Conservation (phyloP, 1,140 invertebrate species). For the Metopolophium dirhodum region DNA sequence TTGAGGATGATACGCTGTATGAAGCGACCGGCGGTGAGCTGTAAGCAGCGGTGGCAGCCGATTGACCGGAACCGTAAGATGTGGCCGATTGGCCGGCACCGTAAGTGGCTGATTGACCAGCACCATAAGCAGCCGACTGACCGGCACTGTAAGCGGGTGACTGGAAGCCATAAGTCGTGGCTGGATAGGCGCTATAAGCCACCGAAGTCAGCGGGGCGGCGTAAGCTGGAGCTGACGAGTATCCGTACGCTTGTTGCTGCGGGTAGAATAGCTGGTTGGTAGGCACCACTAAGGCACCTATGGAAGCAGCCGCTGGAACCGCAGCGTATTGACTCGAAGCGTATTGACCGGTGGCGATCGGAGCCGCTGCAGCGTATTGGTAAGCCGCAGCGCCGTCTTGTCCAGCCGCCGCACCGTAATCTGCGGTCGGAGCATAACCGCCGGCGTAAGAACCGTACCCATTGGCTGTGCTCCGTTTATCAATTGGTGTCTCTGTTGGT, state of each 20-base stretch:
- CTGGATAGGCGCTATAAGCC: background rate
- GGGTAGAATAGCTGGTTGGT: slow-evolving; percentile 30
- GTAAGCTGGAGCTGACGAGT: background rate
- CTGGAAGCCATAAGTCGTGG: background rate
- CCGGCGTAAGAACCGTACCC: background rate
- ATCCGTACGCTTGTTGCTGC: slow-evolving; percentile 14
- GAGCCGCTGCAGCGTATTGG: slow-evolving; percentile 19
- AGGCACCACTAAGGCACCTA: background rate
- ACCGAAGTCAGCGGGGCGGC: background rate
- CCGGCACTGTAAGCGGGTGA: background rate
- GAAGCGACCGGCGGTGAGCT: background rate
- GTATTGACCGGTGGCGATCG: background rate
- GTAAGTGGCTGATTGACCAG: background rate
- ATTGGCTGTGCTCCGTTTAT: background rate
- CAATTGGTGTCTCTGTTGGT: background rate
- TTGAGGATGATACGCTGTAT: background rate
- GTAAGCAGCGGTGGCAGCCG: background rate
- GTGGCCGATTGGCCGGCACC: background rate
- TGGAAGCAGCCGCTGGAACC: background rate
- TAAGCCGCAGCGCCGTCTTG: background rate
- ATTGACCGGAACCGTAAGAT: background rate
- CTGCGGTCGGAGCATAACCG: background rate
- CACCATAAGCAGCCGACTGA: background rate
- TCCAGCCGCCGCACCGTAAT: slow-evolving; percentile 21
- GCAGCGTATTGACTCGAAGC: background rate